phyloP scores from a whole-genome alignment of 1,140 invertebrate genomes.

The Coptotermes formosanus region DNA sequence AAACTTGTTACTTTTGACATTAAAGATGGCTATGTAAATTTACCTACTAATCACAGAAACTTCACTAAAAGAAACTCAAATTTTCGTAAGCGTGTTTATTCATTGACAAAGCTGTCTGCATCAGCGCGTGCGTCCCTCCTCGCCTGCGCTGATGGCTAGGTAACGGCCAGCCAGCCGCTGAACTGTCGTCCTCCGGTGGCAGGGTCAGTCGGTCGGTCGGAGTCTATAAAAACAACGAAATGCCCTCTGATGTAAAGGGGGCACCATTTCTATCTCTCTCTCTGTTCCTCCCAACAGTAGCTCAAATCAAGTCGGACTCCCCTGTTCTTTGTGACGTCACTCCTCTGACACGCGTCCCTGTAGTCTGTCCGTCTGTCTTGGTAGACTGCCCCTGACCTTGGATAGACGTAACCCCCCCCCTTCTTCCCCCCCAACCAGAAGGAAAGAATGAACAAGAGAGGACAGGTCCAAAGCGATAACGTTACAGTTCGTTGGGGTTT shows the following conservation, averaged over 20 bases:
- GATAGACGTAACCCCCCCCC: neutral
- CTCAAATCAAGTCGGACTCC: neutral
- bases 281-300: neutral
- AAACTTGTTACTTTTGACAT: no score
- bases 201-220: neutral
- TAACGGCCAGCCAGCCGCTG: neutral
- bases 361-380: neutral
- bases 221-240: neutral
- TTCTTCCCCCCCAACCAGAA: no score
- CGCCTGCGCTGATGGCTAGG: neutral
- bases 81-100: no score
- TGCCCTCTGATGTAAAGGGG: neutral
- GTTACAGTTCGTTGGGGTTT: neutral
- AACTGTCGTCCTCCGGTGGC: neutral
- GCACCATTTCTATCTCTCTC: no score
- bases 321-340: neutral
- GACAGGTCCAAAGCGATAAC: neutral
- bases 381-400: conserved; percentile 2
- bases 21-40: no score
- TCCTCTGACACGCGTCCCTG: conserved; percentile 10
- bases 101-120: no score
- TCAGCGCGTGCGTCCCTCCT: neutral
- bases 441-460: neutral
- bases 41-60: no score
- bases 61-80: no score